These are phyloP conservation scores for Megalops atlanticus DNA, from an alignment of 2,113 vertebrate species.

Conservation along the genomic window DNA sequence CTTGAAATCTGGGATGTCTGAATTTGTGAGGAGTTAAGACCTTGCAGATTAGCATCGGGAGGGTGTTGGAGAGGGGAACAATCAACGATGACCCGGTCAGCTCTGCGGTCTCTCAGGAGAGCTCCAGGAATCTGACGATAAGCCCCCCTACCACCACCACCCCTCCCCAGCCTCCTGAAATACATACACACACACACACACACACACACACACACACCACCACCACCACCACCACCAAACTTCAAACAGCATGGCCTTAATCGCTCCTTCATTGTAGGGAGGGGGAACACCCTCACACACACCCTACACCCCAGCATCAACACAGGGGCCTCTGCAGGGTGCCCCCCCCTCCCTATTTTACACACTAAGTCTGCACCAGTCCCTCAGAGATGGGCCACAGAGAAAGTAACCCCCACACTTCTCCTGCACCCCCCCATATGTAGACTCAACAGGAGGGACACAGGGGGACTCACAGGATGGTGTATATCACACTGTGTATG, in stretches of 20 bases:
- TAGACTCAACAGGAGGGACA: not conserved
- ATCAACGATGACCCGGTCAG: not conserved
- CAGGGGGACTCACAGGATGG: not conserved
- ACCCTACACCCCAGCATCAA: not conserved
- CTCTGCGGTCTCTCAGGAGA: not conserved
- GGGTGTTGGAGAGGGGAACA: not conserved
- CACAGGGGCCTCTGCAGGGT: not conserved
- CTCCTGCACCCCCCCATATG: not conserved
- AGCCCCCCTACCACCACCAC: no score
- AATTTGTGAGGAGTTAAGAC: not conserved
- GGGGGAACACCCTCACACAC: not conserved
- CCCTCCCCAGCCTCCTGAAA: no score
- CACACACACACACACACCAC: slow-evolving; percentile 41
- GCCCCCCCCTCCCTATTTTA: slow-evolving; percentile 28
- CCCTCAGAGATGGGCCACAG: not conserved
- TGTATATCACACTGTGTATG: not conserved
- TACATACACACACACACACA: not conserved
- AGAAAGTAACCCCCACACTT: not conserved
- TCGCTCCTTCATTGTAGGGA: not conserved
- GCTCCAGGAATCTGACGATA: not conserved
- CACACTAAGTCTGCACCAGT: slow-evolving; percentile 21
- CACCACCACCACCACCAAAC: slow-evolving; percentile 42
- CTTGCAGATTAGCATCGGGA: not conserved
- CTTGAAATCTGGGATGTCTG: not conserved
- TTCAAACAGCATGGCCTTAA: not conserved